Evolutionary conservation across 2,888 invertebrate genomes (phyloP).

Genomic region (Cerastis leucographa): DNA sequence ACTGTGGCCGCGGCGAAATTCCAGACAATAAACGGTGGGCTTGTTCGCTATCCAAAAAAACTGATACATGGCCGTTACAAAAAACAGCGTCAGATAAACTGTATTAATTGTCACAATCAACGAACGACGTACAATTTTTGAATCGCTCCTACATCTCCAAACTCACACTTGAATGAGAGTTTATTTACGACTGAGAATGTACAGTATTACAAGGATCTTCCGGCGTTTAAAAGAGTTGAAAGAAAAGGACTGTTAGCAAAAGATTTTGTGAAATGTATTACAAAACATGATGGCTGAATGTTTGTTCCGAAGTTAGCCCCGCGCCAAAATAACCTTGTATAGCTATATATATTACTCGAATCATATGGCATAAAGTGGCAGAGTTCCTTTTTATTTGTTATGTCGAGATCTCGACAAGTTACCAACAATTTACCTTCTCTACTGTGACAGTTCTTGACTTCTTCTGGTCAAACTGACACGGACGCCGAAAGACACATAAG

Average conservation of each 20-base stretch:
- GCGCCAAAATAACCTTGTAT: not conserved
- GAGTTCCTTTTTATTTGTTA: not conserved
- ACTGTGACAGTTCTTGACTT: not conserved
- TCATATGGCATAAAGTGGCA: not conserved
- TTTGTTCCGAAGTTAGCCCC: not conserved
- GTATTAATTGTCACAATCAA: slow-evolving; percentile 68
- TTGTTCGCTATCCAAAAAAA: slow-evolving; percentile 45
- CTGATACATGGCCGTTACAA: slow-evolving; percentile 49
- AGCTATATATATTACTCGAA: not conserved
- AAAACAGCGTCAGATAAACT: slow-evolving; percentile 62
- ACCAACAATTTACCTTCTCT: not conserved
- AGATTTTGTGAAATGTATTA: slow-evolving; percentile 7
- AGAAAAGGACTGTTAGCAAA: not conserved
- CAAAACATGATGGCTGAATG: not conserved
- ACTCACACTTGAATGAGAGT: slow-evolving; percentile 23
- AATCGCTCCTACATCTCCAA: slow-evolving; percentile 36
- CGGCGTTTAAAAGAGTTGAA: not conserved
- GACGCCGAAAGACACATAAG: not conserved
- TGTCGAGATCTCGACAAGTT: not conserved
- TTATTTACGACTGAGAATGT: slow-evolving; percentile 24
- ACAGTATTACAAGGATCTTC: not conserved
- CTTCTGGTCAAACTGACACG: not conserved
- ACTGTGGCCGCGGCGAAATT: slow-evolving; percentile 17
- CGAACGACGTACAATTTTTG: slow-evolving; percentile 48
- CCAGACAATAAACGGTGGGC: slow-evolving; percentile 34